Conservation (phyloP, 2,113 vertebrate genomes). For the Lepus timidus region DNA sequence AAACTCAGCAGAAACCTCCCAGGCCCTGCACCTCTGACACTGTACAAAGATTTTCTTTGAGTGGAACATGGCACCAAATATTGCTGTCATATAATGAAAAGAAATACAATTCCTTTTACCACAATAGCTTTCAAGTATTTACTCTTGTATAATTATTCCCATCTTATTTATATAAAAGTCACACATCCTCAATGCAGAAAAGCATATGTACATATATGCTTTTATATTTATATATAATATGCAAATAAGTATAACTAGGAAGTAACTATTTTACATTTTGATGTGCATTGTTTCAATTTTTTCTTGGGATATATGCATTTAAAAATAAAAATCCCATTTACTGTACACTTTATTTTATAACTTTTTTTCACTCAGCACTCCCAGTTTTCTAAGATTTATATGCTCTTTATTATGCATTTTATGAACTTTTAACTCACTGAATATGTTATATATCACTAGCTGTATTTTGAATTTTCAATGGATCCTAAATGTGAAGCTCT, state of each 20-base stretch:
- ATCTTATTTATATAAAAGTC: slow-evolving; percentile 29
- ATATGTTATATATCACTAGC: neutral
- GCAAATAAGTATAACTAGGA: neutral
- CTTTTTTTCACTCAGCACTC: neutral
- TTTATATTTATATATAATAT: neutral
- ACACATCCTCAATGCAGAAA: neutral
- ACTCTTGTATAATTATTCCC: neutral
- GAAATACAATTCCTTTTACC: slow-evolving; percentile 1
- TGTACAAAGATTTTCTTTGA: slow-evolving; percentile 11
- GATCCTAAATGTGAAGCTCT: neutral
- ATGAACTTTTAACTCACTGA: slow-evolving; percentile 16
- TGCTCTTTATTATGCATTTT: slow-evolving; percentile 2
- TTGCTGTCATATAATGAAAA: slow-evolving; percentile 10
- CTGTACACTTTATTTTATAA: neutral
- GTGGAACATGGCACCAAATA: neutral
- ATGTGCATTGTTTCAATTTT: slow-evolving; percentile 3
- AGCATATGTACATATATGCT: neutral
- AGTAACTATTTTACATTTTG: neutral
- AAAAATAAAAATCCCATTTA: slow-evolving; percentile 16
- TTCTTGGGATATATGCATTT: neutral
- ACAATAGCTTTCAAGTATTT: slow-evolving; percentile 5
- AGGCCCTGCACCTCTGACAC: neutral
- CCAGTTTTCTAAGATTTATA: neutral
- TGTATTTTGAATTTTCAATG: slow-evolving; percentile 8
- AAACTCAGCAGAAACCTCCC: neutral